Percentiles rank a stretch among this genome's conserved stretches.
These are phyloP conservation scores for Akabosia matsudoensis DNA, from an alignment of 1,140 invertebrate species.

Conservation along the genomic window DNA sequence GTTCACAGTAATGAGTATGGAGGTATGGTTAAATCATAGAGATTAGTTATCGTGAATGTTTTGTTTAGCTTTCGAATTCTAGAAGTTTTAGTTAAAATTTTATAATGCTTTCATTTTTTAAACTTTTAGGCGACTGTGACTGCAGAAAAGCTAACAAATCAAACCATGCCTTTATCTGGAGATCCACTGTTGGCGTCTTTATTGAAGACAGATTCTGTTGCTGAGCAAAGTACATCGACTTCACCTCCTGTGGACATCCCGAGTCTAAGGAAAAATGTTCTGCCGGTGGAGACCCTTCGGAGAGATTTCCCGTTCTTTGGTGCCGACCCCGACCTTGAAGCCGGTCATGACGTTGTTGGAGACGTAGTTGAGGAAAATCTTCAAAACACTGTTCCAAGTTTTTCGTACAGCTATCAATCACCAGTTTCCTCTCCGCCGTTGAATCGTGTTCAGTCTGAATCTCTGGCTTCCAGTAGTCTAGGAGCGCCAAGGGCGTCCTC, in stretches of 20 bases:
- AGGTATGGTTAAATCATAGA: not conserved
- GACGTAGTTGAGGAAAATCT: not conserved
- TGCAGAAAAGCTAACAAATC: not conserved
- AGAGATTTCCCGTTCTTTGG: no score
- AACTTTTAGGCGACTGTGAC: not conserved
- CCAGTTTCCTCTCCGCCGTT: not conserved
- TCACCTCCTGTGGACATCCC: not conserved
- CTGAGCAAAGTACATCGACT: not conserved
- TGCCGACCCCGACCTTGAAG: no score
- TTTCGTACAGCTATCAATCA: conserved; percentile 12
- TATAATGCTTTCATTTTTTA: no score
- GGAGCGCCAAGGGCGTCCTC: not conserved
- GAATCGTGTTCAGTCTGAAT: conserved; percentile 4
- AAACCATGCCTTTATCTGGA: not conserved
- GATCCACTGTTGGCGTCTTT: conserved; percentile 9
- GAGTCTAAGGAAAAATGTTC: no score
- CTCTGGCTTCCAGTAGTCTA: not conserved
- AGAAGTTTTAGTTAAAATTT: no score
- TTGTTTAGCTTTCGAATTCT: not conserved
- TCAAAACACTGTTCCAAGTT: not conserved
- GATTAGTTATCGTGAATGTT: not conserved
- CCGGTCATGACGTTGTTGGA: not conserved
- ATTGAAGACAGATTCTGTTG: not conserved
- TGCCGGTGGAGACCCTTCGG: no score
- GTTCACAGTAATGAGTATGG: not conserved